Base-by-base conservation (phyloP, 2,888 invertebrate species). In the Adelognathus sp. region DNA sequence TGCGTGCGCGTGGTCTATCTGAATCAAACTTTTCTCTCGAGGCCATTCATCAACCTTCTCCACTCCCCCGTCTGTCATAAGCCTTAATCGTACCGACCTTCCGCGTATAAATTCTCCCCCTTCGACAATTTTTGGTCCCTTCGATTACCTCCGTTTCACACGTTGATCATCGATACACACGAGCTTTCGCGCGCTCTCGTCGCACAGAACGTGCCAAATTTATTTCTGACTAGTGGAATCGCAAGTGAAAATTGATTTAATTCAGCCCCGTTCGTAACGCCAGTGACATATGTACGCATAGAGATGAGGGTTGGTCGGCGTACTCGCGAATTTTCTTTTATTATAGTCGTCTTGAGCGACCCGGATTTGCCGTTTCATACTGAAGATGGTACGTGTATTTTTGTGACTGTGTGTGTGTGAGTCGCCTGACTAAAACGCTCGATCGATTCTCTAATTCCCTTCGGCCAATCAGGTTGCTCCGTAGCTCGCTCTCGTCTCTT, bases 401-500 rank as follows among this genome's bases (percentile, higher is more conserved):
- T 54, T 66, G 54, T 21, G 39, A 64, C 56, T 46, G 69, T 24
- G 79, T 36, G 36, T 29, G 72, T 50, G 66, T 39, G 56, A 18
- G 63, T 58, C 69, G 74, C 46, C 70, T 79, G 74, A 76, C 79
- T 81, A 73, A 76, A 79, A 79, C 76, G 79, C 54, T 75, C 77
- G 79, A 81, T 81, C 81, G 81, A 81, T 81, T 79, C 76, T 81
- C 81, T 81, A 87, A 87, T 86, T 88, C 85, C 84, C 83, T 82
- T 83, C 76, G 50, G 84, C 87, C 86, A 87, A 88, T 88, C 87
- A 85, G 82, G 76, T 83, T 75, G 82, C 82, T 31, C 67, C 75
- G 44, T 36, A 9, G 46, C 41, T 44, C 66, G 31, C 39, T 69
- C 54, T 56, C 61, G n/a, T 63, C 71, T 16, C 67, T 29, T 18